Base-by-base conservation (phyloP, 1,140 invertebrate species). In the Drosophila hydei region DNA sequence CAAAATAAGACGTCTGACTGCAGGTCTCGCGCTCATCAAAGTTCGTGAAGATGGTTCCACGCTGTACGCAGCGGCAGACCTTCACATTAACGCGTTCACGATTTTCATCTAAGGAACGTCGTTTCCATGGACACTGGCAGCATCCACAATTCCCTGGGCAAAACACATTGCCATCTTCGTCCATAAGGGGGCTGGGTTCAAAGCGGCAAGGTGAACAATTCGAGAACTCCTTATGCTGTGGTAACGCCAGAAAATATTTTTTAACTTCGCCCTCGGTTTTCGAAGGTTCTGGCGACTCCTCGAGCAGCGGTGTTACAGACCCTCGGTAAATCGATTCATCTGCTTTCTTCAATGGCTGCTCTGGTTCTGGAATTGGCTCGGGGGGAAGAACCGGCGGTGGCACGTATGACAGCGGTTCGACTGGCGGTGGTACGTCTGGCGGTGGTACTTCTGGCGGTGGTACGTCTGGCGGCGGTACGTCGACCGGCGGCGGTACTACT, bases 91-190 rank as follows among this genome's bases (percentile, higher is more conserved):
- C 23, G 27, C 83, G 90, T 0, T 74, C 51, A 4, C 63, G 50
- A 47, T 75, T 81, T 0, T 56, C 45, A 0, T 58, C 30, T 1
- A 70, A 65, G 7, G 61, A 55, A 12, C 79, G 76, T 12, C 25
- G 52, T 23, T 64, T 71, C 90, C 90, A 91, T 4, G 90, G 50
- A 33, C 90, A 91, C 55, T 87, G 61, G 21, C 90, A 91, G 55
- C 90, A 91, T 2, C 90, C 90, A n/a, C 90, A 91, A 42, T 89
- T 79, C 9, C 81, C 79, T 0, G 90, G 90, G 55, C 90, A 91
- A 25, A 90, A 87, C 0, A 91, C 69, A n/a, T 83, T 81, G 18
- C 87, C 90, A 0, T 83, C 75, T 19, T 85, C 75, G 48, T 91
- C 90, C 67, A 91, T 78, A 11, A 91, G 61, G 3, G 90, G 90